phyloP scores from a whole-genome alignment of 2,113 vertebrate species.

The Collichthys lucidus region DNA sequence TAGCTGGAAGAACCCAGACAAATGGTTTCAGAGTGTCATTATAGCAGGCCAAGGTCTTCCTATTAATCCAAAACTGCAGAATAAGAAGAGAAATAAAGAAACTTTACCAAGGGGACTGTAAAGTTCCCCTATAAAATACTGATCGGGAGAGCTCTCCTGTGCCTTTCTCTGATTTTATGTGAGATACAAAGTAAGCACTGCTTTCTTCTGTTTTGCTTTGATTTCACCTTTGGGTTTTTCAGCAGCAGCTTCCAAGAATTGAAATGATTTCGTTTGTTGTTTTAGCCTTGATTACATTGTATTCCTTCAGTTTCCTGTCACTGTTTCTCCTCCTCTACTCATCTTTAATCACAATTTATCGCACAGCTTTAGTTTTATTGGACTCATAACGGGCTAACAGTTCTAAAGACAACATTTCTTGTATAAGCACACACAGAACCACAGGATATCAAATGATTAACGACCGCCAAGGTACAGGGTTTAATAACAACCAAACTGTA shows the following conservation, averaged over 20 bases:
- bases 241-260: background rate
- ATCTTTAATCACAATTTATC: no score
- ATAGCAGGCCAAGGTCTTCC: background rate
- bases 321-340: background rate
- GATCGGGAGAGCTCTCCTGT: background rate
- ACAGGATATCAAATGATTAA: conserved; percentile 24
- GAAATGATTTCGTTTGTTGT: background rate
- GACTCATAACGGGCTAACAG: no score
- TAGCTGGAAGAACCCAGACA: background rate
- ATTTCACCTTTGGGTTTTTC: background rate
- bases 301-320: background rate
- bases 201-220: background rate
- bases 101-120: background rate
- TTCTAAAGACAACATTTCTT: background rate
- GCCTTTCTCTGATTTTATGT: background rate
- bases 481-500: background rate
- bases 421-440: no score
- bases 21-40: background rate
- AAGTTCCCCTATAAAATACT: background rate
- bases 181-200: background rate
- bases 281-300: background rate
- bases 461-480: background rate
- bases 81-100: background rate
- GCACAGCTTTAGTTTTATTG: no score
- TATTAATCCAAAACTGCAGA: background rate